phyloP scores from a whole-genome alignment of 2,888 invertebrate species.

The Xestia rhomboidea region DNA sequence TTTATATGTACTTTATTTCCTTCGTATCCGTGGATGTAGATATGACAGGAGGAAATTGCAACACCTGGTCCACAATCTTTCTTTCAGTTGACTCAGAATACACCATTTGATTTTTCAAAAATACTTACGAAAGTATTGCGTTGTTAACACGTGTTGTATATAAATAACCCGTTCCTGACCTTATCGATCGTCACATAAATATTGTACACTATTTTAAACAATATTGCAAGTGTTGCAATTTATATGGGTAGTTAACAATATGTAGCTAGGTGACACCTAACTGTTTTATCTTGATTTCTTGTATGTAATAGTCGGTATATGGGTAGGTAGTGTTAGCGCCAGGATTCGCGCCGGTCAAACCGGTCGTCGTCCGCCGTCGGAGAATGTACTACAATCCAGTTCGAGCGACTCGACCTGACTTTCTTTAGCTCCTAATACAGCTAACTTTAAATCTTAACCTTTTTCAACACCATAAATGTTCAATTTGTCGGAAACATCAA shows the following conservation, averaged over 20 bases:
- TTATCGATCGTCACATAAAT: slow-evolving; percentile 76
- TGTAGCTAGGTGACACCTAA: slow-evolving; percentile 39
- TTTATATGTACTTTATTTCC: slow-evolving; percentile 48
- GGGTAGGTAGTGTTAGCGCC: slow-evolving; percentile 76
- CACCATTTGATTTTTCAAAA: slow-evolving; percentile 58
- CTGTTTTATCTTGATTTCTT: slow-evolving; percentile 66
- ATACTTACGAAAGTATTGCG: slow-evolving; percentile 49
- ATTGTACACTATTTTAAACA: slow-evolving; percentile 66
- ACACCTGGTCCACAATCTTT: slow-evolving; percentile 50
- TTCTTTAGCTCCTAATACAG: slow-evolving; percentile 81
- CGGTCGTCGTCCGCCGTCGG: slow-evolving; percentile 78
- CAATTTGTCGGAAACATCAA: slow-evolving; percentile 59
- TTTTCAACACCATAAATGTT: slow-evolving; percentile 49
- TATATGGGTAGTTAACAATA: slow-evolving; percentile 50
- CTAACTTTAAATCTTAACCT: slow-evolving; percentile 65
- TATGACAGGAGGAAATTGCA: slow-evolving; percentile 55
- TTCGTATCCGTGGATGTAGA: slow-evolving; percentile 27
- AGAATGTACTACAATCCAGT: slow-evolving; percentile 85
- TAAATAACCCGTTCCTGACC: slow-evolving; percentile 72
- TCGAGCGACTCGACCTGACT: slow-evolving; percentile 81
- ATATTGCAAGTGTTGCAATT: slow-evolving; percentile 54
- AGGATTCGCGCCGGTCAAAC: slow-evolving; percentile 89
- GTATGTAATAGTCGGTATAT: slow-evolving; percentile 66
- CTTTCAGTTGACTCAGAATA: slow-evolving; percentile 60
- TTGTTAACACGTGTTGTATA: slow-evolving; percentile 68